These are phyloP conservation scores for Clarias pachynema DNA, from an alignment of 2,797 vertebrate species.

Conservation along the genomic window DNA sequence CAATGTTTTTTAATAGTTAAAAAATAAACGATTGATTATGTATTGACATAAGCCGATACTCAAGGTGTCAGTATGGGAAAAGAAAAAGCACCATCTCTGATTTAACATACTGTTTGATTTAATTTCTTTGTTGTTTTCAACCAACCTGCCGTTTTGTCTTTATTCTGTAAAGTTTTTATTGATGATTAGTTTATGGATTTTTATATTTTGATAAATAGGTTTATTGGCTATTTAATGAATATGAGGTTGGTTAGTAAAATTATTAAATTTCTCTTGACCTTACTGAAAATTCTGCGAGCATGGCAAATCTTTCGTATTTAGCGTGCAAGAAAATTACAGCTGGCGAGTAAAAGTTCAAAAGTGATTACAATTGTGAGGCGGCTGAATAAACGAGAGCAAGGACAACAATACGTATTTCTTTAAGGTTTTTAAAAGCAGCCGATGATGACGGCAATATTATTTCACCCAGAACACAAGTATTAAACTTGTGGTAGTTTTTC, in stretches of 20 bases:
- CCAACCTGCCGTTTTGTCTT: background rate
- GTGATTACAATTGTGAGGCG: constrained; percentile 83
- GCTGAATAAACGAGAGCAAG: constrained; percentile 63
- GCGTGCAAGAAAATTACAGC: constrained; percentile 81
- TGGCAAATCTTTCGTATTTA: constrained; percentile 79
- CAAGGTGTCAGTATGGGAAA: no score
- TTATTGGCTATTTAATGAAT: constrained; percentile 90
- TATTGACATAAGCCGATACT: no score
- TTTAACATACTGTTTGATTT: background rate
- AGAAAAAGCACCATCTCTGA: background rate
- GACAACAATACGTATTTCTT: constrained; percentile 69
- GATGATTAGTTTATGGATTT: constrained; percentile 68
- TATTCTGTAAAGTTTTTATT: constrained; percentile 45
- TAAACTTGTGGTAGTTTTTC: constrained; percentile 61
- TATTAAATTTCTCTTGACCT: constrained; percentile 96
- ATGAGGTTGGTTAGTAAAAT: constrained; percentile 91
- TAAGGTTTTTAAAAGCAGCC: constrained; percentile 66
- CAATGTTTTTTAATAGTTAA: background rate
- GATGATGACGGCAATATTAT: constrained; percentile 64
- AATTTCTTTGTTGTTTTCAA: background rate
- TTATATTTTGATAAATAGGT: constrained; percentile 86
- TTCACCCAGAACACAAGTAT: constrained; percentile 70
- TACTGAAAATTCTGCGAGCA: constrained; percentile 86
- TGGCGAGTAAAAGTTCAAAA: constrained; percentile 82
- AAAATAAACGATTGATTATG: background rate